Conservation (phyloP, 2,888 invertebrate genomes). For the Holacanthella duospinosa region DNA sequence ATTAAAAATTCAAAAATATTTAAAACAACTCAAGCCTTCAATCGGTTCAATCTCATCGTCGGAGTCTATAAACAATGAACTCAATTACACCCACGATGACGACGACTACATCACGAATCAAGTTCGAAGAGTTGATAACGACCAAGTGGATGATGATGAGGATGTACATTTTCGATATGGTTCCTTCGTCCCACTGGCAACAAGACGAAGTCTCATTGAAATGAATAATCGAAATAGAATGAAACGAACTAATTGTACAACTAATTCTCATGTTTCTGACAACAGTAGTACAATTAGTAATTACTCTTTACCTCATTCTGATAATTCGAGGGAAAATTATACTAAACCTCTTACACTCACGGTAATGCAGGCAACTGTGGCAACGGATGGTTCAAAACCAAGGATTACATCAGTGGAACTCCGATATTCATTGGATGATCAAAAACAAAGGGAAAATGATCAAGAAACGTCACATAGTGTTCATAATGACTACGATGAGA, state of each 20-base stretch:
- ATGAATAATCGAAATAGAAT: conserved; percentile 33
- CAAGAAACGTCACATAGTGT: too few species aligned
- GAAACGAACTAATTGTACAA: conserved; percentile 7
- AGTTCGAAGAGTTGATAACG: not conserved
- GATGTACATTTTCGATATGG: conserved; percentile 30
- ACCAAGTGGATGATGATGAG: conserved; percentile 14
- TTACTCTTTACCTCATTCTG: conserved; percentile 33
- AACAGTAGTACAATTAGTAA: conserved; percentile 30
- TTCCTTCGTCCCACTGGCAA: conserved; percentile 35
- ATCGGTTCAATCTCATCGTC: conserved; percentile 22
- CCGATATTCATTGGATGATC: conserved; percentile 19
- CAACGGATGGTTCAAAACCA: conserved; percentile 16
- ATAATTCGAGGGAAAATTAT: conserved; percentile 9
- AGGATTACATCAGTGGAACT: conserved; percentile 30
- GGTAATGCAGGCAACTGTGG: conserved; percentile 28
- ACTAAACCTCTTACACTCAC: conserved; percentile 21
- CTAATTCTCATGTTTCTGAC: conserved; percentile 15
- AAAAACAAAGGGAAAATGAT: not conserved
- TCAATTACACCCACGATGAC: not conserved
- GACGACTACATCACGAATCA: not conserved
- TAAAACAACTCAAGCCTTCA: conserved; percentile 32
- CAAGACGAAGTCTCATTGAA: conserved; percentile 34
- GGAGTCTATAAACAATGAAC: not conserved
- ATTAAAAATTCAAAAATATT: conserved; percentile 35
- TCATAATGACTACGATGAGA: conserved; percentile 8